Percentiles rank a stretch among this genome's conserved stretches.
Conservation (phyloP, 2,888 invertebrate genomes). For the Clunio marinus region DNA sequence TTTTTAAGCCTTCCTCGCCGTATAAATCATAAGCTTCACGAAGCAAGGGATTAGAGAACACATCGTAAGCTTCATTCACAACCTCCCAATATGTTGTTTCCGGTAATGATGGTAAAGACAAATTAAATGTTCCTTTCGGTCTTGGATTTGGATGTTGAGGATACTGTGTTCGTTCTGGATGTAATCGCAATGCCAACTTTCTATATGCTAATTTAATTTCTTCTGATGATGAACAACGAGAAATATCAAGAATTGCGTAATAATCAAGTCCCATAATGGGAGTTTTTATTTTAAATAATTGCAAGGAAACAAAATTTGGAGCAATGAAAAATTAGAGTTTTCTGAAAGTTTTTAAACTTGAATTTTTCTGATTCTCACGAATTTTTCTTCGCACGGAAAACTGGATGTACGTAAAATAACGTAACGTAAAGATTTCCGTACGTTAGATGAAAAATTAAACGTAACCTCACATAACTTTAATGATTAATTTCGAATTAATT, state of each 20-base stretch:
- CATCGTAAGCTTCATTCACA: constrained; percentile 74
- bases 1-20: constrained; percentile 81
- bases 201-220: constrained; percentile 70
- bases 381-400: no score
- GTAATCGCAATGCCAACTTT: constrained; percentile 53
- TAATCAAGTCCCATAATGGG: constrained; percentile 71
- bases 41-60: constrained; percentile 62
- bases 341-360: no score
- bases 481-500: no score
- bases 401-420: no score
- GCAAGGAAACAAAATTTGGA: no score
- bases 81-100: constrained; percentile 47
- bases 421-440: no score
- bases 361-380: no score
- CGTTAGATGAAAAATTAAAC: no score
- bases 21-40: constrained; percentile 83
- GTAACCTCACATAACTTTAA: no score
- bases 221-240: constrained; percentile 59
- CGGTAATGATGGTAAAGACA: constrained; percentile 45
- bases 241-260: constrained; percentile 69
- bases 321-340: no score
- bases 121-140: constrained; percentile 43
- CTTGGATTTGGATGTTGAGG: constrained; percentile 57
- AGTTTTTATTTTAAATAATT: no score
- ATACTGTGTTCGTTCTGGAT: constrained; percentile 50